A percentile compares a stretch with the other conserved stretches of the same genome.
phyloP scores from a whole-genome alignment of 2,888 invertebrate species.

The Tachina grossa region DNA sequence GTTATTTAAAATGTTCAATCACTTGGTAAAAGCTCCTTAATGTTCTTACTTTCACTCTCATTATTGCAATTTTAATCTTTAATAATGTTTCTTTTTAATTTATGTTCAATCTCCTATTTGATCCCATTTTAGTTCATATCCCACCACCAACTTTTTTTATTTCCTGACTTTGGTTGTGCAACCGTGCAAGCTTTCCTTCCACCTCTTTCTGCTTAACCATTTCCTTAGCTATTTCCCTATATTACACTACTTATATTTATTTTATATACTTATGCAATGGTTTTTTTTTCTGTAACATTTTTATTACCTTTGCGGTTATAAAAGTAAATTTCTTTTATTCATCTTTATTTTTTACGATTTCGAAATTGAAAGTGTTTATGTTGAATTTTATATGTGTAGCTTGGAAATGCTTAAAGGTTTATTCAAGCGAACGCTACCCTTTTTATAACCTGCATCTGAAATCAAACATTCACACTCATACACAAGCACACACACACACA shows the following conservation, averaged over 20 bases:
- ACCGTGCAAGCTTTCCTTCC: conserved; percentile 52
- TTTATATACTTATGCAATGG: conserved; percentile 6
- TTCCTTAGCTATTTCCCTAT: conserved; percentile 4
- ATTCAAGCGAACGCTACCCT: conserved; percentile 48
- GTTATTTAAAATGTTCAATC: not conserved
- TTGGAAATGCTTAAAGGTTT: conserved; percentile 65
- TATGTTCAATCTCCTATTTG: conserved; percentile 52
- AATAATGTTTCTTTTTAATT: conserved; percentile 32
- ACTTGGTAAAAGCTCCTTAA: not conserved
- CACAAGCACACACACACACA: not conserved
- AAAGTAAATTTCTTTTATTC: conserved; percentile 60
- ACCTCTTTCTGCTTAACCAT: conserved; percentile 30
- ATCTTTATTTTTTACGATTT: conserved; percentile 32
- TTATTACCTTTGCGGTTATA: conserved; percentile 73
- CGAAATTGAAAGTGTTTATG: conserved; percentile 71
- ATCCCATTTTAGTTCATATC: conserved; percentile 40
- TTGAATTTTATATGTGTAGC: conserved; percentile 57
- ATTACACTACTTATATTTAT: conserved; percentile 35
- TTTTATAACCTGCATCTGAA: not conserved
- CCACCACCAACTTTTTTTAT: not conserved
- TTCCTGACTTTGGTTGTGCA: conserved; percentile 27
- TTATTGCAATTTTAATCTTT: conserved; percentile 18
- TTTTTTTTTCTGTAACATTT: conserved; percentile 57
- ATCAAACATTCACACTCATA: conserved; percentile 14
- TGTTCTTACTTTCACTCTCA: conserved; percentile 5